Evolutionary conservation across 2,113 vertebrate species (phyloP).

Genomic region (Atractosteus spatula): DNA sequence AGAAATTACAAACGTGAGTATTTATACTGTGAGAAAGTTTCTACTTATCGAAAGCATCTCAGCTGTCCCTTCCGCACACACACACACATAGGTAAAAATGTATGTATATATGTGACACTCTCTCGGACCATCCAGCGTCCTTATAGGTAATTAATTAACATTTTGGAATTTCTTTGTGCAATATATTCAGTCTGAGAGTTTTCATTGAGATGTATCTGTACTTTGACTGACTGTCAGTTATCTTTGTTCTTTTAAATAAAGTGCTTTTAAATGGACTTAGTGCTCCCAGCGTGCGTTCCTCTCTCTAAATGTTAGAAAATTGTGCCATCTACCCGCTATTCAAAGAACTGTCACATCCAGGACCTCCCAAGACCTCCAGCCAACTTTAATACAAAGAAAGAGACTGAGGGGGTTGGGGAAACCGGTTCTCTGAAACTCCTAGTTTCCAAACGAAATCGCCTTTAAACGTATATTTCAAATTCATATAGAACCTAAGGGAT

Average conservation of each 20-base stretch:
- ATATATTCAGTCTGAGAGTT: conserved; percentile 61
- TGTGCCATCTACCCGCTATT: conserved; percentile 99
- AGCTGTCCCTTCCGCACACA: too few species aligned
- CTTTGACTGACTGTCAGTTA: conserved; percentile 72
- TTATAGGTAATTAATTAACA: conserved; percentile 19
- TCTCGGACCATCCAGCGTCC: background rate
- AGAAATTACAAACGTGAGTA: too few species aligned
- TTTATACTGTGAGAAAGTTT: too few species aligned
- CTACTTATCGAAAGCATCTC: too few species aligned
- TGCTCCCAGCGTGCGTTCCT: conserved; percentile 75
- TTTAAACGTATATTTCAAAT: conserved; percentile 10
- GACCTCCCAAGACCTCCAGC: conserved; percentile 82
- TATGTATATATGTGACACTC: background rate
- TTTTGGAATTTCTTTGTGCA: conserved; percentile 20
- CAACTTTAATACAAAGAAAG: conserved; percentile 70
- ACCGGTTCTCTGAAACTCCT: conserved; percentile 31
- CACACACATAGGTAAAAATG: too few species aligned
- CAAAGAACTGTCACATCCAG: conserved; percentile 90
- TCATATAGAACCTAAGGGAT: background rate
- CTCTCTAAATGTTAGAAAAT: conserved; percentile 98
- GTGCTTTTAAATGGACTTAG: conserved; percentile 81
- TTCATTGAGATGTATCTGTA: conserved; percentile 79
- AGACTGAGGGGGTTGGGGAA: conserved; percentile 37
- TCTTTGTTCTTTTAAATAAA: conserved; percentile 86
- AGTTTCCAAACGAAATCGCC: conserved; percentile 19